Base-by-base conservation (phyloP, 2,113 vertebrate species). In the Lagopus muta region DNA sequence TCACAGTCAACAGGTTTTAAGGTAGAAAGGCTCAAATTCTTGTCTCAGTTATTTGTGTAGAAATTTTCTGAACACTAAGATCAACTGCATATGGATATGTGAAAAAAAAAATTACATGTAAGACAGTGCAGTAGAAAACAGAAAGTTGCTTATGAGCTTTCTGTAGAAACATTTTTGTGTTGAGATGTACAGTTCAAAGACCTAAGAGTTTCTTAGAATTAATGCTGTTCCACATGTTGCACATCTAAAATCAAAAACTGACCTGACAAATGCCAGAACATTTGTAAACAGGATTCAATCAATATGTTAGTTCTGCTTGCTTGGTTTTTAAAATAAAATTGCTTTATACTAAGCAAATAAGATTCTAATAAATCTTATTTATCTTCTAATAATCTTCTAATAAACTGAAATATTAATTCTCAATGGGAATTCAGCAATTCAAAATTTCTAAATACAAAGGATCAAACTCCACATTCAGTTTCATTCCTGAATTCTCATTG, bases 1-100 rank as follows among this genome's bases (percentile, higher is more conserved):
- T 82, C 64, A 87, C 74, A 94, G 40, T 72, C 71, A 77, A 64
- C 57, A 86, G 70, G 79, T 95, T 97, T 90, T 71, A 95, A 95
- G 21, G 82, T 65, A 13, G 9, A 74, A 88, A 88, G 72, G 52
- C 25, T 86, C 58, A 67, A 82, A 81, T 18, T 60, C 38, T 78
- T 66, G 16, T 79, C 57, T 95, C 43, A 50, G 64, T 72, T 95
- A 78, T 18, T 67, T 88, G 48, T 62, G 70, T 32, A 85, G 60
- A 78, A 88, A 84, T 82, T 80, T 85, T 79, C 67, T 82, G 50
- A 79, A 78, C 65, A 70, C 15, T n/a, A 75, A 64, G 43, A 77
- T 86, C 54, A 91, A 90, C n/a, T 64, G 50, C 30, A 55, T 77
- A 67, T 30, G 60, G 28, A 60, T 78, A 79, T 20, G 8, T 86